Percentiles rank a stretch among this genome's conserved stretches.
phyloP scores from a whole-genome alignment of 2,888 invertebrate species.

The Pimpla rufipes region DNA sequence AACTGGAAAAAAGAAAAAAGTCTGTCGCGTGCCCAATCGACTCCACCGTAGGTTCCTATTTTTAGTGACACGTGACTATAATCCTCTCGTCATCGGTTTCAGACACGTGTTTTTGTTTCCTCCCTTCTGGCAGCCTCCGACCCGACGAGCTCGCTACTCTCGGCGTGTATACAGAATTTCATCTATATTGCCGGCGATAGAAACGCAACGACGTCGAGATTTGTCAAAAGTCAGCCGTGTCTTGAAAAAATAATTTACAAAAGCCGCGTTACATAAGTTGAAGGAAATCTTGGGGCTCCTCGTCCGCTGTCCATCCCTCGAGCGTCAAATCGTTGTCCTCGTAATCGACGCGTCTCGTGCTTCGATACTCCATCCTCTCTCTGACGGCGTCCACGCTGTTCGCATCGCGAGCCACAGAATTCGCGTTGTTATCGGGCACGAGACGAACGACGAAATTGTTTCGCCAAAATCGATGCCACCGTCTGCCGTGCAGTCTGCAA shows the following conservation, averaged over 20 bases:
- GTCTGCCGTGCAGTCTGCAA: conserved; percentile 81
- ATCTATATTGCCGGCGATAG: no score
- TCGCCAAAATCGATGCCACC: conserved; percentile 83
- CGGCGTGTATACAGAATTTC: no score
- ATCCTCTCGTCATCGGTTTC: conserved; percentile 5
- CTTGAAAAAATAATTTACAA: background rate
- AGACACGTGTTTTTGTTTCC: background rate
- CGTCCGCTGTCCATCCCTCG: conserved; percentile 55
- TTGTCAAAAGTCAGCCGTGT: background rate
- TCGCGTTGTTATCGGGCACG: conserved; percentile 74
- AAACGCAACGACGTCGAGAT: background rate
- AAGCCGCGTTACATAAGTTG: conserved; percentile 57
- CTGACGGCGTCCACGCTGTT: conserved; percentile 25
- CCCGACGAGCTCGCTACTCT: no score
- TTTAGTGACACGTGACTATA: conserved; percentile 6
- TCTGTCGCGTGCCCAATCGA: background rate
- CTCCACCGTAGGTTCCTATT: background rate
- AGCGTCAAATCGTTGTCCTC: conserved; percentile 57
- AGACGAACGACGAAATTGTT: conserved; percentile 82
- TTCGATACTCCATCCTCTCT: conserved; percentile 54
- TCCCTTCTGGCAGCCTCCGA: background rate
- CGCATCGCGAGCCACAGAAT: conserved; percentile 33
- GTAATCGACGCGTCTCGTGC: conserved; percentile 48
- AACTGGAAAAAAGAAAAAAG: background rate
- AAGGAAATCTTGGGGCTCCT: conserved; percentile 63